Base-by-base conservation (phyloP, 2,113 vertebrate genomes). In the Arvicanthis niloticus region DNA sequence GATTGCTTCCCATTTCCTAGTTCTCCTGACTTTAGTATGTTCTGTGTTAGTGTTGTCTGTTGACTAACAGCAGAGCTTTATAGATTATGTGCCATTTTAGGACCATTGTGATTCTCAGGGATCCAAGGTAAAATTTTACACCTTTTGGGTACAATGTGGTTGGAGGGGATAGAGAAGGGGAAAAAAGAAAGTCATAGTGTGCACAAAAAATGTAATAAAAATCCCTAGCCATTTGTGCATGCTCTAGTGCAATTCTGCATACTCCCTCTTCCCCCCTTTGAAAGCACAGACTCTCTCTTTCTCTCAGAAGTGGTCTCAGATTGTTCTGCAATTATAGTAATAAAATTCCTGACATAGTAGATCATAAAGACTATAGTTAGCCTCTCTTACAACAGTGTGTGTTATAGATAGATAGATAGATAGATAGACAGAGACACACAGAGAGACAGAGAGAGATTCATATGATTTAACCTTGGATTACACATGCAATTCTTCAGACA, bases 291-390 rank as follows among this genome's bases (percentile, higher is more conserved):
- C 56, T 40, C 81, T 53, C 37, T 75, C 2, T 26, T 4, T 17
- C 4, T 60, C 29, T 51, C 48, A 93, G 51, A 89, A 80, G 70
- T 92, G 98, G 94, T 95, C 17, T 26, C 80, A 96, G 91, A 96
- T 94, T 95, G 89, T 93, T 94, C 80, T 92, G 24, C 94, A 96
- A 96, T 96, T 94, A 90, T 95, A 81, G 88, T 89, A 95, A 26
- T 7, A 21, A 78, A 89, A 65, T 96, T 94, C 94, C 94, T 97
- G 81, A 78, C 95, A 88, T 93, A 56, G 92, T 97, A 80, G 48
- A 56, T 97, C 94, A 26, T 93, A 65, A 40, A 92, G 94, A 90
- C 92, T 97, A 72, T 78, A 73, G 65, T 5, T 15, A 92, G 77
- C 72, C 0, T 95, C 29, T 76, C 80, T 78, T 93, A 75, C 53